phyloP scores from a whole-genome alignment of 2,797 vertebrate genomes.

The Graptemys geographica region DNA sequence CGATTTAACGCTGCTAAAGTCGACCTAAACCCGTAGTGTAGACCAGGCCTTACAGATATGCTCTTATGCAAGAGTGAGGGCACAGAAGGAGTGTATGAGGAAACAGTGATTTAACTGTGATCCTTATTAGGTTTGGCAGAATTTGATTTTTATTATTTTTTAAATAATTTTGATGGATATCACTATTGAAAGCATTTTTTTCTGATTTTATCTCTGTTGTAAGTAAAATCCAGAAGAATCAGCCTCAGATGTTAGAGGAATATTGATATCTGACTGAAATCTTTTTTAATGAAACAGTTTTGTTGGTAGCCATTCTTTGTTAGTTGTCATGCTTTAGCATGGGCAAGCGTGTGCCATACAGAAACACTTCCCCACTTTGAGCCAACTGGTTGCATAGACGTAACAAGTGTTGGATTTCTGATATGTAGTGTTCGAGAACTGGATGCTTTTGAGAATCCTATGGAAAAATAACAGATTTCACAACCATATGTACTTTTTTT shows the following conservation, averaged over 20 bases:
- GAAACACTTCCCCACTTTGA: slow-evolving; percentile 83
- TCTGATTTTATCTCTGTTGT: background rate
- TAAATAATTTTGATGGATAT: background rate
- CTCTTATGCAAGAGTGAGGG: slow-evolving; percentile 22
- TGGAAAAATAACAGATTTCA: slow-evolving; percentile 92
- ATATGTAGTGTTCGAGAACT: slow-evolving; percentile 90
- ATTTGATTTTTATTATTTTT: background rate
- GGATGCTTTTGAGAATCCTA: slow-evolving; percentile 89
- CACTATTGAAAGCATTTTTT: background rate
- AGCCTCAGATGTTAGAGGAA: background rate
- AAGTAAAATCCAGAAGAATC: background rate
- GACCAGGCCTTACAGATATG: background rate
- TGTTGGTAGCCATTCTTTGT: background rate
- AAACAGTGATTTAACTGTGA: background rate
- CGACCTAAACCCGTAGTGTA: too few relatives aligned
- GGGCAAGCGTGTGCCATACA: slow-evolving; percentile 70
- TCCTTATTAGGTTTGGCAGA: background rate
- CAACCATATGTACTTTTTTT: slow-evolving; percentile 95
- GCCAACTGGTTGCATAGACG: slow-evolving; percentile 57
- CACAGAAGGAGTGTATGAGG: background rate
- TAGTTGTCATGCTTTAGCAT: background rate
- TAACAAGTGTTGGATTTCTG: slow-evolving; percentile 83
- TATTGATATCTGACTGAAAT: background rate
- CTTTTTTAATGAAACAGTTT: background rate
- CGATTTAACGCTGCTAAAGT: too few relatives aligned